A percentile compares a stretch with the other conserved stretches of the same genome.
phyloP scores from a whole-genome alignment of 2,797 vertebrate species.

The Allobates femoralis region DNA sequence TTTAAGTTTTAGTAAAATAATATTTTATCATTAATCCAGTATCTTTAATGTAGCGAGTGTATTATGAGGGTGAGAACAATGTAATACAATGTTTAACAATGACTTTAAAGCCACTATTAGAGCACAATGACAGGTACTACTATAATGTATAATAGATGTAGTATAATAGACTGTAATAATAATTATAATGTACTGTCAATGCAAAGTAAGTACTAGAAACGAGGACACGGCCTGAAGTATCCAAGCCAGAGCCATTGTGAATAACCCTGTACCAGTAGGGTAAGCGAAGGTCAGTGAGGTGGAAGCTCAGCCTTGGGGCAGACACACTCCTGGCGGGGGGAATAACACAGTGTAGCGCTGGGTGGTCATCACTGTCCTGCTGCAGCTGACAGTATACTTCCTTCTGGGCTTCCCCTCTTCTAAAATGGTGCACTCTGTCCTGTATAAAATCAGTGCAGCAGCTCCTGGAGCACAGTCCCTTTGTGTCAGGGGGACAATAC shows the following conservation, averaged over 20 bases:
- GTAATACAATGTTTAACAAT: background rate
- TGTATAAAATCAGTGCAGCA: background rate
- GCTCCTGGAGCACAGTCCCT: background rate
- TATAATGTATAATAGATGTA: no score
- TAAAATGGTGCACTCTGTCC: background rate
- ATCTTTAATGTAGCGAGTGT: background rate
- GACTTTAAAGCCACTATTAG: background rate
- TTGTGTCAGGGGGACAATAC: background rate
- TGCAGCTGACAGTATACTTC: slow-evolving; percentile 53
- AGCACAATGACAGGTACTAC: no score
- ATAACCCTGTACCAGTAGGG: slow-evolving; percentile 65
- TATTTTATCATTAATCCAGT: background rate
- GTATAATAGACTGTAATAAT: no score
- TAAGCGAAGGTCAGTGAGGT: slow-evolving; percentile 74
- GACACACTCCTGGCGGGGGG: slow-evolving; percentile 57
- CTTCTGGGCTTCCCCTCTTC: slow-evolving; percentile 1
- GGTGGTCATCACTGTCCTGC: slow-evolving; percentile 73
- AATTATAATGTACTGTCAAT: background rate
- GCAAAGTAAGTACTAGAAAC: background rate
- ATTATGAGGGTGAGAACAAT: background rate
- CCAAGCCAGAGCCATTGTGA: background rate
- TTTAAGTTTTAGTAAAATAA: background rate
- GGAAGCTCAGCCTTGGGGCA: slow-evolving; percentile 77
- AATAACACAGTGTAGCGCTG: slow-evolving; percentile 68
- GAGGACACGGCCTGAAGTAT: background rate